These are phyloP conservation scores for Apodemia zela DNA, from an alignment of 2,888 invertebrate species.

Conservation along the genomic window DNA sequence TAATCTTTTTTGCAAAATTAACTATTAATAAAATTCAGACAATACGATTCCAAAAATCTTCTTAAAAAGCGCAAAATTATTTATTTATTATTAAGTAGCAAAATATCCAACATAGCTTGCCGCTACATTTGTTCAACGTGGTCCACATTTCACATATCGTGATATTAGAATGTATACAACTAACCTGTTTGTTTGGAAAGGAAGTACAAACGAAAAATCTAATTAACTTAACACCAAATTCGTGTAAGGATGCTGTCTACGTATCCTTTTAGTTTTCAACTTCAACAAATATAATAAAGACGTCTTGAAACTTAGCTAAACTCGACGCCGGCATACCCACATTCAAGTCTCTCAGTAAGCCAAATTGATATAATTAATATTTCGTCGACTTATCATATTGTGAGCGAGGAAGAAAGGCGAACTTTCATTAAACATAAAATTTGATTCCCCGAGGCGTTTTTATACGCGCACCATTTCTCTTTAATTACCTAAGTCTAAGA, in stretches of 20 bases:
- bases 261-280: neutral
- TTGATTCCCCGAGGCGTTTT: slow-evolving; percentile 57
- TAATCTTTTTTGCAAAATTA: too few species aligned
- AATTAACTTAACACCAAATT: neutral
- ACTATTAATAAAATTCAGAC: too few species aligned
- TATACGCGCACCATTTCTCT: slow-evolving; percentile 38
- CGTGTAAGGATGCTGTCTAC: neutral
- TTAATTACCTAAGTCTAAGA: slow-evolving; percentile 42
- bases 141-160: too few species aligned
- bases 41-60: too few species aligned
- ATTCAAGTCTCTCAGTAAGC: slow-evolving; percentile 21
- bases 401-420: slow-evolving; percentile 28
- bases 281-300: slow-evolving; percentile 8
- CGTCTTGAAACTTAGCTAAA: slow-evolving; percentile 2
- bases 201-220: neutral
- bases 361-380: slow-evolving; percentile 53
- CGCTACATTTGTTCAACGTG: too few species aligned
- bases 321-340: neutral
- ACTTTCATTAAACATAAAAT: slow-evolving; percentile 42
- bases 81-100: too few species aligned
- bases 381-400: slow-evolving; percentile 46
- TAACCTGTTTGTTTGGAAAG: too few species aligned
- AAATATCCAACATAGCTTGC: too few species aligned
- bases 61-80: too few species aligned
- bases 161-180: too few species aligned